phyloP scores from a whole-genome alignment of 53 echinoderm and acorn worm genomes.

The Apostichopus leukothele region DNA sequence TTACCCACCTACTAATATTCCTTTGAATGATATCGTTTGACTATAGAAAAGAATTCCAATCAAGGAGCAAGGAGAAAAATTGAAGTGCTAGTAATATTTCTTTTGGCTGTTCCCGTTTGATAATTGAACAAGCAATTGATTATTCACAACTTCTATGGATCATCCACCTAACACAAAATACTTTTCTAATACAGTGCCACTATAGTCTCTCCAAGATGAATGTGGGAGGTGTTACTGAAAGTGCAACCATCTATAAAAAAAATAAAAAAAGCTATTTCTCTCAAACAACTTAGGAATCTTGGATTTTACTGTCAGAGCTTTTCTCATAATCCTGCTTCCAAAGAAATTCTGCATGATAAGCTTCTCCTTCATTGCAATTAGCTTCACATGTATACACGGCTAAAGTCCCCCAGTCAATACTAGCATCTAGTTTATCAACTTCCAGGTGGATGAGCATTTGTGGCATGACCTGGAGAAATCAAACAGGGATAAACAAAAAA shows the following conservation, averaged over 20 bases:
- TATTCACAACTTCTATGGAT: no score
- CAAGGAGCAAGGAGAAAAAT: no score
- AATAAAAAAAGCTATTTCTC: not conserved
- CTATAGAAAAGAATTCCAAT: no score
- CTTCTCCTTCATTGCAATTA: constrained; percentile 66
- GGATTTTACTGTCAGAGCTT: not conserved
- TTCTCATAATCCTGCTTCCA: constrained; percentile 82
- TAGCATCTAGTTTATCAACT: constrained; percentile 72
- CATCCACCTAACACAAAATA: no score
- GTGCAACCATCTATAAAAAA: not conserved
- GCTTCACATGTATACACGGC: constrained; percentile 82
- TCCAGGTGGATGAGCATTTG: constrained; percentile 76
- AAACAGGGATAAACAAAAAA: not conserved
- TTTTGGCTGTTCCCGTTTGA: no score
- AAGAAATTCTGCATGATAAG: constrained; percentile 77
- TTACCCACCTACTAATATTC: no score
- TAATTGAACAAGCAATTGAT: no score
- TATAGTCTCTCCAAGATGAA: not conserved
- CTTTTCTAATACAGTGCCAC: not conserved
- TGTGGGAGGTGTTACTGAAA: not conserved
- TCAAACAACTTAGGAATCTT: not conserved
- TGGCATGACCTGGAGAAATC: constrained; percentile 73
- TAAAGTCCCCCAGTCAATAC: constrained; percentile 97
- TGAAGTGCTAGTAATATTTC: no score
- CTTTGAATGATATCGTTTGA: no score